phyloP scores from a whole-genome alignment of 1,140 invertebrate species.

The Papilio polyxenes region DNA sequence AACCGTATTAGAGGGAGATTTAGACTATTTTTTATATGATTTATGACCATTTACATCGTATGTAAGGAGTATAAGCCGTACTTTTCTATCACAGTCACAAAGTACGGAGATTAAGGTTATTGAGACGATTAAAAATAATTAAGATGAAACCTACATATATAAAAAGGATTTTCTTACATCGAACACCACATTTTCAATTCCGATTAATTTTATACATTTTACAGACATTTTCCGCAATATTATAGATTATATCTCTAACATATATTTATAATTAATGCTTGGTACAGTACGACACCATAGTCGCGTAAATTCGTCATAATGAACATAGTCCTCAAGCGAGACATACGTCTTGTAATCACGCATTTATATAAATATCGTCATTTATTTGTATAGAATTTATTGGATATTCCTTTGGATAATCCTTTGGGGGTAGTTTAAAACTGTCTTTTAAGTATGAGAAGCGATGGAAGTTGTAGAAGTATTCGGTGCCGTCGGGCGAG shows the following conservation, averaged over 20 bases:
- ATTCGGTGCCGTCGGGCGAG: constrained; percentile 73
- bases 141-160: background rate
- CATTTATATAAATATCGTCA: constrained; percentile 71
- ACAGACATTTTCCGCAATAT: constrained; percentile 19
- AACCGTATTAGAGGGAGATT: background rate
- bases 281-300: constrained; percentile 31
- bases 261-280: constrained; percentile 22
- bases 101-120: background rate
- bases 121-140: background rate
- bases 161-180: background rate
- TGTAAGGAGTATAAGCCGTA: background rate
- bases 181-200: constrained; percentile 12
- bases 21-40: background rate
- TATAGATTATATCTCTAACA: background rate
- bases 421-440: constrained; percentile 73
- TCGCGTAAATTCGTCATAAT: constrained; percentile 43
- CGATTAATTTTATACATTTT: constrained; percentile 15
- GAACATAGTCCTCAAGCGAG: constrained; percentile 13
- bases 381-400: constrained; percentile 50
- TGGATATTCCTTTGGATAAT: constrained; percentile 54
- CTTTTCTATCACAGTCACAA: background rate
- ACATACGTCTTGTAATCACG: constrained; percentile 53
- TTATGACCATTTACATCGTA: background rate
- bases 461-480: constrained; percentile 76
- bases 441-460: constrained; percentile 71